Conservation (phyloP, 2,888 invertebrate genomes). For the Cantharis rufa region DNA sequence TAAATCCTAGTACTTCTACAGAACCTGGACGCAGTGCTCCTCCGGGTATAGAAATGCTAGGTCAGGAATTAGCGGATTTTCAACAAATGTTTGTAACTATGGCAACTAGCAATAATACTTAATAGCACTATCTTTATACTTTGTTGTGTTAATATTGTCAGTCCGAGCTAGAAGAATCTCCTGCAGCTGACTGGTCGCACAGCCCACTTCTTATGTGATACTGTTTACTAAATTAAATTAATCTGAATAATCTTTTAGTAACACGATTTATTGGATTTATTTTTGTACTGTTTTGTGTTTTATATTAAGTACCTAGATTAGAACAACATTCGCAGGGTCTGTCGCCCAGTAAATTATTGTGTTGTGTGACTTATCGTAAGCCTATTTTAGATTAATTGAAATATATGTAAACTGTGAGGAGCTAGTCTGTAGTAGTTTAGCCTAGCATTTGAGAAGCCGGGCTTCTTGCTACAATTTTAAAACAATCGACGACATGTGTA, state of each 20-base stretch:
- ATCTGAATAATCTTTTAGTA: constrained; percentile 26
- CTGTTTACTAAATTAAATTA: constrained; percentile 28
- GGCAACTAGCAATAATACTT: constrained; percentile 57
- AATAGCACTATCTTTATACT: constrained; percentile 30
- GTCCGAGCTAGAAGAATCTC: constrained; percentile 26
- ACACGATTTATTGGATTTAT: constrained; percentile 31
- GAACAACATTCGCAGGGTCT: constrained; percentile 29
- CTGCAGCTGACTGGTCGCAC: constrained; percentile 30
- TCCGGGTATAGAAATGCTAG: constrained; percentile 52
- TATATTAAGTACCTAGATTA: constrained; percentile 29
- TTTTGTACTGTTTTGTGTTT: constrained; percentile 29
- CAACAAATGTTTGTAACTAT: constrained; percentile 56
- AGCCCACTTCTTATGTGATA: constrained; percentile 32
- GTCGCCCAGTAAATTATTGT: constrained; percentile 35
- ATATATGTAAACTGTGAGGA: constrained; percentile 45
- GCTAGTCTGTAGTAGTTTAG: constrained; percentile 43
- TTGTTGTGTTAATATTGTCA: constrained; percentile 24
- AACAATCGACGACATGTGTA: constrained; percentile 37
- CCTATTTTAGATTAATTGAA: constrained; percentile 51
- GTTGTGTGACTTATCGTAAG: constrained; percentile 42
- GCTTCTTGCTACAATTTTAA: constrained; percentile 33
- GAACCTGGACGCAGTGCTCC: constrained; percentile 41
- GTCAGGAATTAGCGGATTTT: constrained; percentile 55
- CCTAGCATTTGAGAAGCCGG: constrained; percentile 37
- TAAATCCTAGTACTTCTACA: constrained; percentile 23